Base-by-base conservation (phyloP, 2,888 invertebrate genomes). In the Hedychridium roseum region DNA sequence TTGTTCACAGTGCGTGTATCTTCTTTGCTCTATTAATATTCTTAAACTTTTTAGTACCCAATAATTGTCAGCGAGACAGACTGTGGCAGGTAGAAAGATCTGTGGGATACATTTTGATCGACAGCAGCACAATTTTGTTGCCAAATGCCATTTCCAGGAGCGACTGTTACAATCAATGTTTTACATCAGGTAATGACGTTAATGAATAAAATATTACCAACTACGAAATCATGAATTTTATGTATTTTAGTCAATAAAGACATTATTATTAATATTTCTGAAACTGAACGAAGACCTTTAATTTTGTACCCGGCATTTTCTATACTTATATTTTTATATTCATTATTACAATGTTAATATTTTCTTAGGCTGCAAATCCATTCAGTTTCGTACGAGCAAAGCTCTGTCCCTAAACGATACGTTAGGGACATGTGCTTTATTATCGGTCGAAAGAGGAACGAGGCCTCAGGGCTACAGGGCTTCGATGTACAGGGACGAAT, bases 51-150 rank as follows among this genome's bases (percentile, higher is more conserved):
- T 32, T 50, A 85, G 85, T 84, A 62, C 83, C 85, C 32, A 62
- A 69, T 17, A 71, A 64, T 31, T 89, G 89, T 73, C 80, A 81
- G 7, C 42, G 44, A 37, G 76, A 80, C 5, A 86, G 86, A 47
- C 83, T 87, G 64, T 94, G 93, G 93, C 83, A 86, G 18, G 81
- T 91, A 39, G 92, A 92, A 69, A 84, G 86, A 64, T 88, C 88
- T 40, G 87, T 89, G 6, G 91, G 92, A 7, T 88, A 88, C 61
- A 85, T 87, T 60, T 79, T 94, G 60, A 84, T 90, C 43, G 86
- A 89, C 9, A 86, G 87, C 59, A 84, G 85, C 52, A 82, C 84
- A 40, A 83, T 84, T 57, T 84, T 84, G 64, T 78, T 90, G 47
- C 74, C 86, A 1, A 80, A 83, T 26, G 82, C 86, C 60, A 80